Evolutionary conservation across 2,888 invertebrate species (phyloP), one percentile per base, ranked within the genome.

Genomic region (Agrotis puta): DNA sequence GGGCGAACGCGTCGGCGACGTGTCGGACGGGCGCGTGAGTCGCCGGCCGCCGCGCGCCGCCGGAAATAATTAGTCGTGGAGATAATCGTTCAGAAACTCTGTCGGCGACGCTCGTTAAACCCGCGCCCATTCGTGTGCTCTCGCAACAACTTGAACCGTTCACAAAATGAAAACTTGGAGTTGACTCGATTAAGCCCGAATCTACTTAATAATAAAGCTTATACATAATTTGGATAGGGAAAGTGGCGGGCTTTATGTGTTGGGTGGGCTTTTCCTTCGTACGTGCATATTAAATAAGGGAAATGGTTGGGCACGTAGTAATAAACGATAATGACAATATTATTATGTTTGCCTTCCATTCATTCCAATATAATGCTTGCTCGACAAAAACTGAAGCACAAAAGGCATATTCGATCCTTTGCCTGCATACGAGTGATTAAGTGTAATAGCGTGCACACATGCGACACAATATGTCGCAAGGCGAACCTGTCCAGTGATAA

Each of bases 41-140:
- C 70, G 61, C 71, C 71, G 75, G 61, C 71, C 71, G 75, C 82
- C 75, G 86, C 79, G 64, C 79, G 51, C 82, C 79, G 87, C 85
- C 91, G 92, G 92, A 92, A 92, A 91, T 90, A 92, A 92, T 92
- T 92, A 92, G 88, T 90, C 90, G 92, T 84, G 86, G 88, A 90
- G 90, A 92, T 92, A 92, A 92, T 91, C 89, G 91, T 79, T 85
- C 86, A 85, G 85, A 89, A 86, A 88, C 86, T 84, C 84, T 78
- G 85, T 80, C 77, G 81, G 71, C 78, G 82, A 65, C 70, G 83
- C 86, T 84, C 84, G 84, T 85, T 84, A 83, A 71, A 74, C 81
- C 82, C 79, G 85, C 87, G 79, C 74, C 85, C 85, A 80, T 79
- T 81, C 79, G 86, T 84, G 79, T 68, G 81, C 78, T 77, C 77